These are phyloP conservation scores for Zaprionus gabonicus DNA, from an alignment of 1,140 invertebrate species.

Conservation along the genomic window DNA sequence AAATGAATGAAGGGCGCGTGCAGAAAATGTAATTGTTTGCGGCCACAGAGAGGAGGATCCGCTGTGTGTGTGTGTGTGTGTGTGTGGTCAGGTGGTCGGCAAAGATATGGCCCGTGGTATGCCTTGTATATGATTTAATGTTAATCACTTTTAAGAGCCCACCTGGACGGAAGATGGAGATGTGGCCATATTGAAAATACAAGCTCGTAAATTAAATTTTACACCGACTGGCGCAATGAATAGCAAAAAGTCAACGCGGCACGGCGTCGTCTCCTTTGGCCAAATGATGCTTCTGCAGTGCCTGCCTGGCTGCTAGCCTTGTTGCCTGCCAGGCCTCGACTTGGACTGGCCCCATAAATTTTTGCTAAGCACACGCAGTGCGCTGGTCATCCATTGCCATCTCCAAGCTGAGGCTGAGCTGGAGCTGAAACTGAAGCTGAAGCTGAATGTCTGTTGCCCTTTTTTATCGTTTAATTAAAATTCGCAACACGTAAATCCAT, in stretches of 20 bases:
- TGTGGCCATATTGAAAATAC: conserved; percentile 72
- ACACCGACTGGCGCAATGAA: conserved; percentile 70
- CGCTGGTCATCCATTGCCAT: conserved; percentile 55
- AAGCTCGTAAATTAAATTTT: conserved; percentile 82
- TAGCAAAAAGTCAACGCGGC: conserved; percentile 55
- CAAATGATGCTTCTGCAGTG: conserved; percentile 61
- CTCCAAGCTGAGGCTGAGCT: conserved; percentile 1
- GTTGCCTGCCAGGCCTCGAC: conserved; percentile 6
- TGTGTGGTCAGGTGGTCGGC: conserved; percentile 68
- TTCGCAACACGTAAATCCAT: conserved; percentile 83
- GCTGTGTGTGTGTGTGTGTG: conserved; percentile 49
- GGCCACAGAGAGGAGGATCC: conserved; percentile 35
- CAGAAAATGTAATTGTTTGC: conserved; percentile 74
- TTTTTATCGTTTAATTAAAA: conserved; percentile 83
- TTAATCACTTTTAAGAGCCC: conserved; percentile 75
- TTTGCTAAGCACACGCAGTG: conserved; percentile 79
- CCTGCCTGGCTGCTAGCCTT: background rate
- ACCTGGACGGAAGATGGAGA: conserved; percentile 7
- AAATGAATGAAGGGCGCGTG: conserved; percentile 69
- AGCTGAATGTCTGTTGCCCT: conserved; percentile 63
- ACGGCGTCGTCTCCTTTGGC: conserved; percentile 27
- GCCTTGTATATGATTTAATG: conserved; percentile 74
- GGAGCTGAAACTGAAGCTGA: conserved; percentile 28
- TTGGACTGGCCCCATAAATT: conserved; percentile 66
- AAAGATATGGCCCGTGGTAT: conserved; percentile 65